These are phyloP conservation scores for Meriones unguiculatus DNA, from an alignment of 2,113 vertebrate species.

Conservation along the genomic window DNA sequence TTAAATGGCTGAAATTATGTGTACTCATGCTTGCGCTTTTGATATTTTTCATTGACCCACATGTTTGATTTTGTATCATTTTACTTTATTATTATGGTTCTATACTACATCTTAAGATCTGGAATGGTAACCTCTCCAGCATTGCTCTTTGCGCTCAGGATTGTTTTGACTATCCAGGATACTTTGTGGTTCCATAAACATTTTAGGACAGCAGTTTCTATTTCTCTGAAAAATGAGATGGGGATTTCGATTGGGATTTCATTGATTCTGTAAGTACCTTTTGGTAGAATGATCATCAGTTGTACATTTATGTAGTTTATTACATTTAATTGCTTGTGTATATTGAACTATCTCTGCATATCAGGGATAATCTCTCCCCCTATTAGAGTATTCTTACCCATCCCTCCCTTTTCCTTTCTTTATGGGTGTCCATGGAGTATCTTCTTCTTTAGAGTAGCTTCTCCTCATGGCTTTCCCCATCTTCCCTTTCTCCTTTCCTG, in stretches of 20 bases:
- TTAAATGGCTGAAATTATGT: neutral
- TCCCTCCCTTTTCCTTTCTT: neutral
- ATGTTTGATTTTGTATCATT: neutral
- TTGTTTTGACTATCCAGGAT: neutral
- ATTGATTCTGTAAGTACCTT: neutral
- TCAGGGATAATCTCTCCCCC: neutral
- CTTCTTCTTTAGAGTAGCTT: neutral
- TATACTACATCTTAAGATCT: neutral
- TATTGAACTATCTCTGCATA: neutral
- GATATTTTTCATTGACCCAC: neutral
- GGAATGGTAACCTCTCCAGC: no score
- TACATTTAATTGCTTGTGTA: neutral
- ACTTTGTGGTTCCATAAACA: neutral
- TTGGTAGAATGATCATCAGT: neutral
- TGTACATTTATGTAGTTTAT: neutral
- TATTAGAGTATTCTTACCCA: neutral
- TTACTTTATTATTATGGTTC: neutral
- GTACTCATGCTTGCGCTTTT: neutral
- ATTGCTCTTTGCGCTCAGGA: neutral
- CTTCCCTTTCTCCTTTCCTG: no score
- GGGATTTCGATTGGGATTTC: neutral
- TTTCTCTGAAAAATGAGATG: neutral
- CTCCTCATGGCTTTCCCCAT: neutral
- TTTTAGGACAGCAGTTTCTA: neutral
- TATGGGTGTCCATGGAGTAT: neutral